Evolutionary conservation across 2,113 vertebrate genomes (phyloP), one percentile per base, ranked within the genome.

Genomic region (Cettia cetti): DNA sequence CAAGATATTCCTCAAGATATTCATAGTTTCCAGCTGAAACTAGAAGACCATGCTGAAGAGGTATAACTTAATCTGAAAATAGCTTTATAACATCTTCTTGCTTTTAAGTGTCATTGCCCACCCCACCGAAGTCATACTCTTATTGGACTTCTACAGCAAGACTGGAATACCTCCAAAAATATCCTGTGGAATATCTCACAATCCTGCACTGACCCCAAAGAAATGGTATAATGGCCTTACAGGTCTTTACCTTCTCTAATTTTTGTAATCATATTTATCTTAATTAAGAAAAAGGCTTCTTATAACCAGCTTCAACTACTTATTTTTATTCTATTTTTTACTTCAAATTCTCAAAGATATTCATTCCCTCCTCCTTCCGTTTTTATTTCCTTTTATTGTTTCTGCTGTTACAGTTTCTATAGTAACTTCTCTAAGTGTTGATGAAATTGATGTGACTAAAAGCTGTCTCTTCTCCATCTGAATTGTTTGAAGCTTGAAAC

Each of bases 361-460:
- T 88, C 8, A 85, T 57, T 74, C 59, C 54, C 45, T 90, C 76
- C 90, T 78, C 63, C 65, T 94, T 95, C 63, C 23, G 30, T 59
- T 96, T 94, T 82, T 91, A 95, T 79, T 97, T 96, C 93, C 93
- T 95, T 95, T 90, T 33, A 96, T 95, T 97, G 94, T 97, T 97
- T 95, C 95, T 96, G 65, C 88, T 93, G 78, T 76, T 87, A 79
- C 85, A 86, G 97, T 97, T 97, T 92, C 97, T 97, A 97, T 97
- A 96, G 96, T 89, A 97, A 97, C 97, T 92, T 80, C 83, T 76
- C 57, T 42, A 88, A 96, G 77, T 82, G 80, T 84, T 95, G 90
- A 96, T 96, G 93, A 96, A 71, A 95, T 64, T 90, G 95, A 92
- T 94, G 95, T 86, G 82, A 85, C 85, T 92, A 93, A 95, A 96